A percentile compares a stretch with the other conserved stretches of the same genome.
Conservation (phyloP, 2,888 invertebrate species). For the Halictus ligatus region DNA sequence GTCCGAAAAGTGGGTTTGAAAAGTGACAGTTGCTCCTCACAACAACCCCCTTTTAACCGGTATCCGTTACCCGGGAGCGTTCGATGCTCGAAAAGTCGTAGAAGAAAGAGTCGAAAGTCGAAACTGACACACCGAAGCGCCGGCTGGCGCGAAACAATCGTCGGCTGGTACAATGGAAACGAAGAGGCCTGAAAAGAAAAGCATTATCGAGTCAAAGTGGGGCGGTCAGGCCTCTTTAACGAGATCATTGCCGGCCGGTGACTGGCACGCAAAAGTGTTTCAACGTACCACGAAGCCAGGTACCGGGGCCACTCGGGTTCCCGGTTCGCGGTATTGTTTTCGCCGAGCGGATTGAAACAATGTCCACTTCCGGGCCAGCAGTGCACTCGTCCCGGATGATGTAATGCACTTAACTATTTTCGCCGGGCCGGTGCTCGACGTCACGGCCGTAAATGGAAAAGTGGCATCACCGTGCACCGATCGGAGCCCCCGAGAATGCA, state of each 20-base stretch:
- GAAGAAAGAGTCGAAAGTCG: slow-evolving; percentile 41
- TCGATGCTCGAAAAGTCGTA: neutral
- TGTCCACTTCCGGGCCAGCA: slow-evolving; percentile 53
- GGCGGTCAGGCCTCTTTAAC: slow-evolving; percentile 65
- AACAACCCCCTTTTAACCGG: neutral
- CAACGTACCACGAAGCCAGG: slow-evolving; percentile 57
- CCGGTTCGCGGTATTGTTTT: slow-evolving; percentile 51
- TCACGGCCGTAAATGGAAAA: slow-evolving; percentile 58
- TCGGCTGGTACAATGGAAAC: slow-evolving; percentile 13
- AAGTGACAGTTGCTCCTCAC: slow-evolving; percentile 20
- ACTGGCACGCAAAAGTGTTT: slow-evolving; percentile 63
- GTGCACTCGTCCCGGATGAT: slow-evolving; percentile 52
- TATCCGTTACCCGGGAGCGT: slow-evolving; percentile 34
- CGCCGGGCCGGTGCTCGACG: slow-evolving; percentile 45
- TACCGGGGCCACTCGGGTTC: slow-evolving; percentile 56
- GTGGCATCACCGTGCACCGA: slow-evolving; percentile 55
- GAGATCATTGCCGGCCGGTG: slow-evolving; percentile 60
- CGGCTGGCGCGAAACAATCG: slow-evolving; percentile 40
- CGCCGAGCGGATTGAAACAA: slow-evolving; percentile 66
- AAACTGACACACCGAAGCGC: slow-evolving; percentile 45
- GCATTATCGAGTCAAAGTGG: slow-evolving; percentile 61
- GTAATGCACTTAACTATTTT: slow-evolving; percentile 63
- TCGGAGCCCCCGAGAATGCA: slow-evolving; percentile 3
- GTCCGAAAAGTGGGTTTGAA: neutral
- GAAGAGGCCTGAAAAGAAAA: slow-evolving; percentile 49